Base-by-base conservation (phyloP, 2,113 vertebrate genomes). In the Peromyscus polionotus region DNA sequence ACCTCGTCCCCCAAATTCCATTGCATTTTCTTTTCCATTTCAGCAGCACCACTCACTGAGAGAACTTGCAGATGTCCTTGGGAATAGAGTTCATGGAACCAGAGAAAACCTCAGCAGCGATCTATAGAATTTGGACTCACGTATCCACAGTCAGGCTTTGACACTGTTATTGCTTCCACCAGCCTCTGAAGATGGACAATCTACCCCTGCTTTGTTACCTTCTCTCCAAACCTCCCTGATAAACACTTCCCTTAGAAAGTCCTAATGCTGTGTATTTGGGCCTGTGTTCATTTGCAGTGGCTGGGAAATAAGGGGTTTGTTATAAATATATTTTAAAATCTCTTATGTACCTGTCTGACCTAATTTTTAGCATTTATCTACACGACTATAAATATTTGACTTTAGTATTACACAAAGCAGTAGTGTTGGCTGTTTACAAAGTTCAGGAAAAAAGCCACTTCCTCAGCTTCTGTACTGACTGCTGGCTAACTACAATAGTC, bases 361-460 rank as follows among this genome's bases (percentile, higher is more conserved):
- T 42, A 85, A 72, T 72, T 97, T 92, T 92, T 88, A 72, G 87
- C 75, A 92, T 61, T 94, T 94, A 83, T 65, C 48, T 92, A 51
- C 31, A 85, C 87, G 90, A 81, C 95, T 94, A 81, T 95, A 90
- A 97, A 93, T 89, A 88, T 96, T 92, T 88, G 65, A 92, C 28
- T 72, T 91, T 90, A 92, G 42, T 85, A 77, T 94, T 88, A 48
- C 48, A 76, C 7, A 28, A 87, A 97, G 48, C 10, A 83, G 54
- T 59, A 79, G 8, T 81, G 36, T 88, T 91, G 95, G 14, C 90
- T 84, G 65, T 65, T 90, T 88, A 33, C 86, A 57, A 86, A 81
- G 39, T 95, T 97, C n/a, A 85, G 33, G 54, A 70, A 92, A 96
- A 81, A 96, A 81, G 61, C 24, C 17, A 42, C 57, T 28, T 26